A percentile compares a stretch with the other conserved stretches of the same genome.
phyloP scores from a whole-genome alignment of 1,140 invertebrate genomes.

The Asobara japonica region DNA sequence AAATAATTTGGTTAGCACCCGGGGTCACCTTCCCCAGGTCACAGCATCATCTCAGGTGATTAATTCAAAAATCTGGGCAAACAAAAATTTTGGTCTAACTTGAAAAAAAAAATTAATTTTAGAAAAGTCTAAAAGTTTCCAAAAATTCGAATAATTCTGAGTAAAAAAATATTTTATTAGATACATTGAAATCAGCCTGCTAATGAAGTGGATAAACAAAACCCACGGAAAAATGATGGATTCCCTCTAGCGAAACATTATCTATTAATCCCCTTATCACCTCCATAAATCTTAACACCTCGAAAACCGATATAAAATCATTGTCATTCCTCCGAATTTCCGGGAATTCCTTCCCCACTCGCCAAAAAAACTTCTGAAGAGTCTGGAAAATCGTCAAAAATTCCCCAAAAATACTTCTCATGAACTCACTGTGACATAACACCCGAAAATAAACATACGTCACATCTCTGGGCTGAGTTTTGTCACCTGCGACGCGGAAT shows the following conservation, averaged over 20 bases:
- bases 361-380: background rate
- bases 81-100: too few relatives aligned
- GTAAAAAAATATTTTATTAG: too few relatives aligned
- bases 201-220: too few relatives aligned
- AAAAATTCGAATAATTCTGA: too few relatives aligned
- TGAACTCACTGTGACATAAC: slow-evolving; percentile 8
- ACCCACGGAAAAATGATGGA: background rate
- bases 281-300: background rate
- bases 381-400: background rate
- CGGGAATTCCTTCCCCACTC: background rate
- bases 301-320: background rate
- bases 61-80: background rate
- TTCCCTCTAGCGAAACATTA: background rate
- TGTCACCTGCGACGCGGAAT: slow-evolving; percentile 6
- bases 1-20: slow-evolving; percentile 55
- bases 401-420: background rate
- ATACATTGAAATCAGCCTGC: too few relatives aligned
- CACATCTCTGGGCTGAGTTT: background rate
- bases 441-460: slow-evolving; percentile 6
- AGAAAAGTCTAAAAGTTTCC: too few relatives aligned
- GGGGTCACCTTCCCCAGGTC: slow-evolving; percentile 54
- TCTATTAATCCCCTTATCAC: background rate
- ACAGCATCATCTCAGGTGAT: slow-evolving; percentile 56
- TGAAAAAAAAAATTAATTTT: too few relatives aligned
- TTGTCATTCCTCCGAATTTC: slow-evolving; percentile 10